Evolutionary conservation across 2,797 vertebrate species (phyloP).

Genomic region (Tokudaia muenninki): DNA sequence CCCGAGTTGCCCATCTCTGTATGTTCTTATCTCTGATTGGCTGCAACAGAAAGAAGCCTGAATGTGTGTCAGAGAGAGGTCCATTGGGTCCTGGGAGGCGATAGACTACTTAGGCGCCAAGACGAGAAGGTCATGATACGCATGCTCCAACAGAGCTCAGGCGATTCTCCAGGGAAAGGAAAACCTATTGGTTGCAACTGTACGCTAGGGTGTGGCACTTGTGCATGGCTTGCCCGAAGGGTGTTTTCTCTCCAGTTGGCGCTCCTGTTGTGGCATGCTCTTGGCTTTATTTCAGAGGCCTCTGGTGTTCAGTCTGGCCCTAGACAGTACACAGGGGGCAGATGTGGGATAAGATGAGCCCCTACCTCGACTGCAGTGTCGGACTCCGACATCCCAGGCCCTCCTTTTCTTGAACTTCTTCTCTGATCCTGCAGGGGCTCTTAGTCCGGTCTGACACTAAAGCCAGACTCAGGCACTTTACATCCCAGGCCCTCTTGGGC

Average conservation of each 20-base stretch:
- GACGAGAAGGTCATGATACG: too few species aligned
- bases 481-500: background rate
- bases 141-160: too few species aligned
- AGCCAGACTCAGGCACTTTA: background rate
- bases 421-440: background rate
- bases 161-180: fast-evolving
- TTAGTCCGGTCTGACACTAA: background rate
- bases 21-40: too few species aligned
- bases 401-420: background rate
- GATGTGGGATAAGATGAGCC: background rate
- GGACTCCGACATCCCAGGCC: background rate
- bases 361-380: background rate
- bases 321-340: background rate
- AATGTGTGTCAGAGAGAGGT: background rate
- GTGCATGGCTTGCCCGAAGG: background rate
- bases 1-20: too few species aligned
- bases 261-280: background rate
- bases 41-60: too few species aligned
- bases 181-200: fast-evolving
- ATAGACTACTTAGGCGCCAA: background rate
- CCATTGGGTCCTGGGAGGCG: too few species aligned
- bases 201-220: too few species aligned
- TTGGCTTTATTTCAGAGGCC: background rate
- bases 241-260: background rate
- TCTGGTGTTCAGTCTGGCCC: background rate